These are phyloP conservation scores for Horisme vitalbata DNA, from an alignment of 2,888 invertebrate genomes.

Conservation along the genomic window DNA sequence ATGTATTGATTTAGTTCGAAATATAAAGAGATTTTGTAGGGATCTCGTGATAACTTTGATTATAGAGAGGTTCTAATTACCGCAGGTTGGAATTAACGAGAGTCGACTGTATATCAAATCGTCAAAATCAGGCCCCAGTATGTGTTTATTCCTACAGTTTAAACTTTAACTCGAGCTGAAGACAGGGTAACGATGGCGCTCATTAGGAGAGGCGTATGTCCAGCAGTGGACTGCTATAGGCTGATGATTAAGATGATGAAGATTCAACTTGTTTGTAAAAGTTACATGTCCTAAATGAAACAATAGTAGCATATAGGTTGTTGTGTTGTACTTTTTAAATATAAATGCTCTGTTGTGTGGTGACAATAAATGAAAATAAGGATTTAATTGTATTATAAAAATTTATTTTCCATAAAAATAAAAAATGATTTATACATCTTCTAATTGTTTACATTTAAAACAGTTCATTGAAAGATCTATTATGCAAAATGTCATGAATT, in stretches of 20 bases:
- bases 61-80: no score
- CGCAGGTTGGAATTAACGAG: no score
- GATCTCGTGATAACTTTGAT: neutral
- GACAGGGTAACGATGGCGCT: no score
- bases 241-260: no score
- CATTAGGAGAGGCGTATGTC: no score
- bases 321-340: neutral
- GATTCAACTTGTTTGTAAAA: no score
- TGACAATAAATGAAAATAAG: slow-evolving; percentile 21
- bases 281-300: no score
- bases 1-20: slow-evolving; percentile 2
- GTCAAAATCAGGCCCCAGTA: no score
- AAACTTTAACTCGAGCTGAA: no score
- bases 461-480: slow-evolving; percentile 27
- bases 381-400: slow-evolving; percentile 46
- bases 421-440: slow-evolving; percentile 69
- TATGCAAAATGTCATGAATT: slow-evolving; percentile 32
- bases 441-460: slow-evolving; percentile 38
- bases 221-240: no score
- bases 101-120: no score
- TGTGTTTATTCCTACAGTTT: no score
- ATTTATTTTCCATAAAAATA: slow-evolving; percentile 60
- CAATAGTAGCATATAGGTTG: neutral
- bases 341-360: neutral
- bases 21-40: neutral